Evolutionary conservation across 2,888 invertebrate species (phyloP).

Genomic region (Pheosia tremula): DNA sequence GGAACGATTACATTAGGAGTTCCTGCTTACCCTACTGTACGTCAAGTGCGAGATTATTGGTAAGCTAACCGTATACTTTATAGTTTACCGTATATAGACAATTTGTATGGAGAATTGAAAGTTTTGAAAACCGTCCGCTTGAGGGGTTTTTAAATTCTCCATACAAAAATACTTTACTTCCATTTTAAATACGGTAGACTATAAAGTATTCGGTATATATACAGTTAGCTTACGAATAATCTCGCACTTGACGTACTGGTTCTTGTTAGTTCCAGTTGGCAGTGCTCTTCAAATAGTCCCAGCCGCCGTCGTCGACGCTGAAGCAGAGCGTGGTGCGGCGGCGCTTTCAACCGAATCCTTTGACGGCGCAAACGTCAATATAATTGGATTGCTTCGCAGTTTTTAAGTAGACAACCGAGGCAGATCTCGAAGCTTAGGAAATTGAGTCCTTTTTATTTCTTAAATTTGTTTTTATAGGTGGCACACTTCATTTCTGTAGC

Average conservation of each 20-base stretch:
- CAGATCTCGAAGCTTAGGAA: neutral
- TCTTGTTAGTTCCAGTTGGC: slow-evolving; percentile 43
- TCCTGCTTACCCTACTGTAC: no score
- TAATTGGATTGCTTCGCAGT: slow-evolving; percentile 75
- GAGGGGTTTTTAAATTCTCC: no score
- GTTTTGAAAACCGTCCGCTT: no score
- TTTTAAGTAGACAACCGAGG: slow-evolving; percentile 49
- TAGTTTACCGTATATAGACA: no score
- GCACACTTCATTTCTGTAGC: neutral
- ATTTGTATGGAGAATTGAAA: no score
- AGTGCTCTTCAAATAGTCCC: slow-evolving; percentile 45
- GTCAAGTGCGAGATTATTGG: no score
- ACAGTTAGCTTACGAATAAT: no score
- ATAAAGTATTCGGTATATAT: no score
- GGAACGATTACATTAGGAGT: no score
- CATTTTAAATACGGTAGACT: no score
- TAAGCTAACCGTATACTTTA: no score
- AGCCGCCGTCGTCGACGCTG: slow-evolving; percentile 39
- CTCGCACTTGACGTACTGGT: slow-evolving; percentile 20
- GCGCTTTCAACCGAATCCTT: slow-evolving; percentile 59
- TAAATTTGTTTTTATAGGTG: slow-evolving; percentile 4
- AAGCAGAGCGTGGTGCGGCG: slow-evolving; percentile 34
- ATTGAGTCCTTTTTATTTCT: neutral
- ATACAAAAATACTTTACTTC: no score
- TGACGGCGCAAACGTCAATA: slow-evolving; percentile 66